Evolutionary conservation across 2,888 invertebrate species (phyloP).

Genomic region (Ophion slaviceki): DNA sequence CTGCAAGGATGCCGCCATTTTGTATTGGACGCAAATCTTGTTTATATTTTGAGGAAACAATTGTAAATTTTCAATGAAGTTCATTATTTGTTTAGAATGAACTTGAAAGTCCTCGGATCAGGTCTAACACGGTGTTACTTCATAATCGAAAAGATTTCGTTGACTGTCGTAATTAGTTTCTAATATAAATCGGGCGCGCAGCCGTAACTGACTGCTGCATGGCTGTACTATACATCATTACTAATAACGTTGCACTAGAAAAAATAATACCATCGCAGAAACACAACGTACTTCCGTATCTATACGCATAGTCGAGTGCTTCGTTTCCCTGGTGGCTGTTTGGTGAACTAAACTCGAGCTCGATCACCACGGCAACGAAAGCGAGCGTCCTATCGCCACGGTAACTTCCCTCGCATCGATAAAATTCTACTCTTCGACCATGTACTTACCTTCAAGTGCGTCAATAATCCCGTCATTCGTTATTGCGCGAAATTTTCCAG

Average conservation of each 20-base stretch:
- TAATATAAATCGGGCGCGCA: background rate
- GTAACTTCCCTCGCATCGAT: constrained; percentile 13
- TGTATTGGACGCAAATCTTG: too few relatives aligned
- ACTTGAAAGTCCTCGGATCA: background rate
- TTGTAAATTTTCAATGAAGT: background rate
- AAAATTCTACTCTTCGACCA: background rate
- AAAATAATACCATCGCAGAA: background rate
- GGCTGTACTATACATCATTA: background rate
- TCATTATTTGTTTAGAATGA: background rate
- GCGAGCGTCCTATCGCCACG: constrained; percentile 29
- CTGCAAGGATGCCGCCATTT: too few relatives aligned
- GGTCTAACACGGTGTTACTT: background rate
- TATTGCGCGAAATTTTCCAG: background rate
- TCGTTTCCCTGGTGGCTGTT: background rate
- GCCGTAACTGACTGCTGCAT: background rate
- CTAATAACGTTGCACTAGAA: background rate
- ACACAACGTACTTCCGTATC: too few relatives aligned
- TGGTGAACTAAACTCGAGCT: constrained; percentile 13
- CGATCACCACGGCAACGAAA: constrained; percentile 50
- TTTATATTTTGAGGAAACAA: too few relatives aligned
- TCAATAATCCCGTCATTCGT: background rate
- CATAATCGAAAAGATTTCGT: background rate
- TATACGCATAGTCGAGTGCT: background rate
- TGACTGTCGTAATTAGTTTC: background rate
- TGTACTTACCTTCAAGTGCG: background rate